phyloP scores from a whole-genome alignment of 2,797 vertebrate genomes.

The Alcedo atthis region DNA sequence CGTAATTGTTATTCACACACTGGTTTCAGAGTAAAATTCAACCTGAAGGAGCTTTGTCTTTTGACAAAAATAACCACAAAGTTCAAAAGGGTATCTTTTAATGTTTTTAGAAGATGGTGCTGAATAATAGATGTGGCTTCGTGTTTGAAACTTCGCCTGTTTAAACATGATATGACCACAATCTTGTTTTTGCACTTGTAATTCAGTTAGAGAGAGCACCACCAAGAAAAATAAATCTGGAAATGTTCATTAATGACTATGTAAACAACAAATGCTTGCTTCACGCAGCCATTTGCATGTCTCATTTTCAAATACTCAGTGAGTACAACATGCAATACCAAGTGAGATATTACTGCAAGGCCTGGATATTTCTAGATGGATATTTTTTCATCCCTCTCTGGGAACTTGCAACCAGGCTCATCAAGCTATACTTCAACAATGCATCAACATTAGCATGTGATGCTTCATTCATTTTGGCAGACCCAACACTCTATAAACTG shows the following conservation, averaged over 20 bases:
- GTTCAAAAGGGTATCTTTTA: constrained; percentile 62
- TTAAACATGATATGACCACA: constrained; percentile 63
- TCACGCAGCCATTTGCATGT: background rate
- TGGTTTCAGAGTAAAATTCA: constrained; percentile 25
- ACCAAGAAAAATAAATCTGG: constrained; percentile 2
- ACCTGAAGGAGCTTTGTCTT: constrained; percentile 35
- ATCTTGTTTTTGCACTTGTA: constrained; percentile 55
- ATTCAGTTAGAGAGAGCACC: constrained; percentile 16
- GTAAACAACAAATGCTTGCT: background rate
- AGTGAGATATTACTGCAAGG: background rate
- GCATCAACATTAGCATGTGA: background rate
- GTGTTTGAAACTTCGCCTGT: constrained; percentile 57
- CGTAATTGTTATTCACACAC: background rate
- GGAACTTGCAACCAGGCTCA: background rate
- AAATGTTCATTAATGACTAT: constrained; percentile 3
- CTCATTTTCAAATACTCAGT: background rate
- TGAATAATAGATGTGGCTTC: constrained; percentile 69
- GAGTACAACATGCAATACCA: background rate
- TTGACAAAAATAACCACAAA: constrained; percentile 66
- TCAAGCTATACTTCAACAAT: background rate
- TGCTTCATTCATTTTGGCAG: background rate
- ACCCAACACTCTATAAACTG: background rate
- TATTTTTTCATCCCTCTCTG: background rate
- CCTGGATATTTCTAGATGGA: background rate
- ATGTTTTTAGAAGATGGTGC: constrained; percentile 54